phyloP scores from a whole-genome alignment of 92 coral and sea anemone genomes.

The Epizoanthus illoricatus region DNA sequence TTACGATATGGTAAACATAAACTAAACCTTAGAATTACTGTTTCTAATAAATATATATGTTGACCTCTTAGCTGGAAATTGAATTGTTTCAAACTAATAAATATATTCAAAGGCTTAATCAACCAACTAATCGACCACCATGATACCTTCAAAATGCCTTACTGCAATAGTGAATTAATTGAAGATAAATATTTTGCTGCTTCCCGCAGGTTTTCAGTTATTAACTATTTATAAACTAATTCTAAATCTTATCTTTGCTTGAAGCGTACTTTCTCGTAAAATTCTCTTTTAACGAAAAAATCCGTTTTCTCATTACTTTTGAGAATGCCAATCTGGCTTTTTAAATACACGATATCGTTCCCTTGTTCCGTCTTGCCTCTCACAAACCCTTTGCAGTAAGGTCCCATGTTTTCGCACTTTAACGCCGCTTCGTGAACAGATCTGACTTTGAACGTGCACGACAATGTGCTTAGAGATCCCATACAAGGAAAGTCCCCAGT shows the following conservation, averaged over 20 bases:
- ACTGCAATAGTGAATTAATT: too few species aligned
- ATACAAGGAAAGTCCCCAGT: slow-evolving; percentile 22
- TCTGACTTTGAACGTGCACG: not conserved
- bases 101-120: too few species aligned
- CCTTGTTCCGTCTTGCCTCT: not conserved
- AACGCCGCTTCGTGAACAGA: slow-evolving; percentile 9
- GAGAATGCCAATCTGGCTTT: slow-evolving; percentile 22
- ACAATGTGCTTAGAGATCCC: slow-evolving; percentile 14
- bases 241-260: not conserved
- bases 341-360: slow-evolving; percentile 1
- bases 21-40: too few species aligned
- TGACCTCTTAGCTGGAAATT: too few species aligned
- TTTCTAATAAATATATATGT: too few species aligned
- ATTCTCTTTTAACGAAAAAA: slow-evolving; percentile 28
- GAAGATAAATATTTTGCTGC: too few species aligned
- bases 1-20: too few species aligned
- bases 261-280: slow-evolving; percentile 31
- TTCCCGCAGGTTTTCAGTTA: too few species aligned
- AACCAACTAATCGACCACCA: too few species aligned
- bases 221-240: not conserved
- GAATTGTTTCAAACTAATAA: too few species aligned
- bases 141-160: too few species aligned
- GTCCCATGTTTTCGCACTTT: slow-evolving; percentile 27
- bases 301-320: slow-evolving; percentile 16
- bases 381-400: slow-evolving; percentile 34